Conservation (phyloP, 2,888 invertebrate species). For the Hyposoter didymator region DNA sequence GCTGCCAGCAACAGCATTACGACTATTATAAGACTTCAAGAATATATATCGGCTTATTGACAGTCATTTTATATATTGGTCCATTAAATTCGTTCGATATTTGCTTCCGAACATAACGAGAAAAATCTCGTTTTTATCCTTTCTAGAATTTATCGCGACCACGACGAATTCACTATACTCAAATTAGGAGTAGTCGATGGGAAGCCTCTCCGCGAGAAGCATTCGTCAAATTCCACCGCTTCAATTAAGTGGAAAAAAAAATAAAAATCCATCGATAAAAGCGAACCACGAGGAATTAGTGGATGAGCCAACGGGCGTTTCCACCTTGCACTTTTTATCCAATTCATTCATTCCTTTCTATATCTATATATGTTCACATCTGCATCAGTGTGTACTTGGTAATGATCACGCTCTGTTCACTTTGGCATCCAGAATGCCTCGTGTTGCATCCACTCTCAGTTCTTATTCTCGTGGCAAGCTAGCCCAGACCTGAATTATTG, state of each 20-base stretch:
- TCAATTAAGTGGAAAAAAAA: background rate
- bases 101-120: background rate
- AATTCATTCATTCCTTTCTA: constrained; percentile 11
- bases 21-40: constrained; percentile 19
- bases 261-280: constrained; percentile 32
- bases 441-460: constrained; percentile 49
- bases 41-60: constrained; percentile 12
- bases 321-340: constrained; percentile 31
- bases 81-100: background rate
- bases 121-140: background rate
- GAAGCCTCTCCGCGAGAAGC: constrained; percentile 7
- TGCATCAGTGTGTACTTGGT: constrained; percentile 38
- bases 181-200: background rate
- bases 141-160: background rate
- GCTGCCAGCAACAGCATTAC: constrained; percentile 43
- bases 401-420: constrained; percentile 58
- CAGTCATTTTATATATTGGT: background rate
- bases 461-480: constrained; percentile 53
- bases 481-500: constrained; percentile 74
- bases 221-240: constrained; percentile 29
- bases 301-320: constrained; percentile 55
- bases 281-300: constrained; percentile 36
- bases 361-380: background rate
- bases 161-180: constrained; percentile 27
- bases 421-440: constrained; percentile 57